Conservation (phyloP, 2,113 vertebrate species). For the Lepidiolamprologus cunningtoni region DNA sequence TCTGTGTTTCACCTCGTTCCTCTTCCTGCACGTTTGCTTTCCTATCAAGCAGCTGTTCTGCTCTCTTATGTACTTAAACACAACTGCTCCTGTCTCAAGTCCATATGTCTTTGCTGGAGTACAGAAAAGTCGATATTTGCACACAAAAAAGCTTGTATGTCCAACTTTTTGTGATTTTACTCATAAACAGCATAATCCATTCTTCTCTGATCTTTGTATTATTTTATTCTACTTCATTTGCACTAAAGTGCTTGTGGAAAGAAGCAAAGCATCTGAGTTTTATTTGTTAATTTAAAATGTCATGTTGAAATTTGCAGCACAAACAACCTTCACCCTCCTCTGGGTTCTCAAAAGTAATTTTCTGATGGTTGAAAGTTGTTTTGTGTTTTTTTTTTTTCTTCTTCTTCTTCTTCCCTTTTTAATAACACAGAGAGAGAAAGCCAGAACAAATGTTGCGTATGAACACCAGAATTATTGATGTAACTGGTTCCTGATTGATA, state of each 20-base stretch:
- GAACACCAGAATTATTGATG: not conserved
- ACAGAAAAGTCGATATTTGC: not conserved
- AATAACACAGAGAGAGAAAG: not conserved
- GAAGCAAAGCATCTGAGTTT: not conserved
- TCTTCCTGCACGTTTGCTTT: not conserved
- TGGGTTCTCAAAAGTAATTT: slow-evolving; percentile 12
- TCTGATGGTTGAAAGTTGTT: not conserved
- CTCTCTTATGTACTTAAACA: not conserved
- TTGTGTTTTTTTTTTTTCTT: fast-evolving
- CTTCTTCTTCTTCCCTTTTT: not conserved
- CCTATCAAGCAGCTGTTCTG: not conserved
- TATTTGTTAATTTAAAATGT: slow-evolving; percentile 1
- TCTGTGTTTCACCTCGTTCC: not conserved
- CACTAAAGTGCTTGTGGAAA: not conserved
- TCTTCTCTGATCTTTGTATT: not conserved
- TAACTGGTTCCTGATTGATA: not conserved
- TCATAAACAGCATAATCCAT: not conserved
- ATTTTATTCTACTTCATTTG: not conserved
- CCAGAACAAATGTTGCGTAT: not conserved
- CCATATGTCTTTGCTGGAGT: not conserved
- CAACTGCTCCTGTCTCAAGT: not conserved
- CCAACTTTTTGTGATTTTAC: not conserved
- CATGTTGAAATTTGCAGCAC: not conserved
- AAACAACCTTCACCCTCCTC: not conserved
- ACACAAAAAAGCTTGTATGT: not conserved